phyloP scores from a whole-genome alignment of 2,888 invertebrate genomes.

The Ennomos erosarius region DNA sequence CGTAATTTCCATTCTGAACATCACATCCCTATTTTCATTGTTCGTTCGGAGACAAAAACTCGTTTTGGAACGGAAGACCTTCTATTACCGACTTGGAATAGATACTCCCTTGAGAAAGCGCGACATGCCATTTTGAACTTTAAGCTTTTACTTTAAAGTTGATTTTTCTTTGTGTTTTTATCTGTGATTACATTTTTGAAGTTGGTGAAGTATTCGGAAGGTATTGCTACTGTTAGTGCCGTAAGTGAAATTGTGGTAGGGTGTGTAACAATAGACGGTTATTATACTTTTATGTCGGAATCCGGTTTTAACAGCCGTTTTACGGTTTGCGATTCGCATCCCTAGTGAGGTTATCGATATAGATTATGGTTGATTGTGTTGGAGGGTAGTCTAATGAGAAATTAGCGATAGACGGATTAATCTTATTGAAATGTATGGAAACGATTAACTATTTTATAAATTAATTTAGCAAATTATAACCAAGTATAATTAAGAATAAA shows the following conservation, averaged over 20 bases:
- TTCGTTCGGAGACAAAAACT: constrained; percentile 43
- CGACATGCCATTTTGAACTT: constrained; percentile 37
- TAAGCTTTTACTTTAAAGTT: constrained; percentile 35
- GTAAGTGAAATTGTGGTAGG: constrained; percentile 39
- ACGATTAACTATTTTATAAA: no score
- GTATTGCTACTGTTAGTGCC: constrained; percentile 23
- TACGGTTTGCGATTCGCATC: constrained; percentile 7
- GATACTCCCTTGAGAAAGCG: constrained; percentile 33
- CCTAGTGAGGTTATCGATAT: constrained; percentile 1
- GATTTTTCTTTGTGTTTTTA: constrained; percentile 32
- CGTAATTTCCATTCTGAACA: constrained; percentile 28
- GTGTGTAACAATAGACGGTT: constrained; percentile 34
- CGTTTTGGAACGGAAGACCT: constrained; percentile 42
- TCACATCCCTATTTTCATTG: constrained; percentile 44
- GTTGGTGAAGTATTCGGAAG: constrained; percentile 35
- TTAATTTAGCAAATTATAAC: background rate
- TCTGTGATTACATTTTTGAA: constrained; percentile 43
- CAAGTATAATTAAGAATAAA: no score
- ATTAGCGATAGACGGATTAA: background rate
- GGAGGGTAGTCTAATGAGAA: background rate
- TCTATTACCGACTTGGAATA: constrained; percentile 38
- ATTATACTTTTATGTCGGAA: constrained; percentile 31
- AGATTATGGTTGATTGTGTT: constrained; percentile 2
- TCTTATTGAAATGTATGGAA: no score
- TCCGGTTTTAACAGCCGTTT: constrained; percentile 16